phyloP scores from a whole-genome alignment of 2,888 invertebrate genomes.

The Sinodicranocentrus sp. region DNA sequence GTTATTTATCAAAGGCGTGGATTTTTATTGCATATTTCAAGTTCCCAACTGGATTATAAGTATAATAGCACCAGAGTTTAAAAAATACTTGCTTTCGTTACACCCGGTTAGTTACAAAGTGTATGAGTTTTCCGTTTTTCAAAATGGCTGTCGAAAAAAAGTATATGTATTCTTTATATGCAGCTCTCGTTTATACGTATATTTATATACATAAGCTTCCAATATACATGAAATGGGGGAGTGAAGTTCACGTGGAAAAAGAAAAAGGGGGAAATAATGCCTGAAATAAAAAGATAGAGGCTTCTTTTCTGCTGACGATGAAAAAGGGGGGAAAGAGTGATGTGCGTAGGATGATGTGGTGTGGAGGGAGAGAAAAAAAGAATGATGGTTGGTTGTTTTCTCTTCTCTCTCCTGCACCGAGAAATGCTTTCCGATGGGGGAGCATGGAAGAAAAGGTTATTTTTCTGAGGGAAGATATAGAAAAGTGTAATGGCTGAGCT shows the following conservation, averaged over 20 bases:
- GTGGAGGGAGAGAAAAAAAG: conserved; percentile 45
- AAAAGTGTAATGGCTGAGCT: conserved; percentile 72
- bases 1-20: not conserved
- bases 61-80: no score
- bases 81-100: no score
- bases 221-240: not conserved
- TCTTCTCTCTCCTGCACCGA: conserved; percentile 6
- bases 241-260: conserved; percentile 24
- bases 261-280: conserved; percentile 1
- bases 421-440: no score
- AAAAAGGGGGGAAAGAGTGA: conserved; percentile 19
- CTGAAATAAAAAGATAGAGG: no score
- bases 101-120: no score
- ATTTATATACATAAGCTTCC: not conserved
- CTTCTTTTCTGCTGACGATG: conserved; percentile 10
- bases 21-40: conserved; percentile 1
- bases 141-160: conserved; percentile 44
- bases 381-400: conserved; percentile 57
- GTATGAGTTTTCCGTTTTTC: conserved; percentile 5
- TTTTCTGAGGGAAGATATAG: conserved; percentile 51
- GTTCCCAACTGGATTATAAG: not conserved
- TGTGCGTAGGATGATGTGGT: conserved; percentile 12
- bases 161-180: no score
- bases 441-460: conserved; percentile 55
- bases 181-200: no score